Base-by-base conservation (phyloP, 1,140 invertebrate species). In the Pachypeltis micranthus region DNA sequence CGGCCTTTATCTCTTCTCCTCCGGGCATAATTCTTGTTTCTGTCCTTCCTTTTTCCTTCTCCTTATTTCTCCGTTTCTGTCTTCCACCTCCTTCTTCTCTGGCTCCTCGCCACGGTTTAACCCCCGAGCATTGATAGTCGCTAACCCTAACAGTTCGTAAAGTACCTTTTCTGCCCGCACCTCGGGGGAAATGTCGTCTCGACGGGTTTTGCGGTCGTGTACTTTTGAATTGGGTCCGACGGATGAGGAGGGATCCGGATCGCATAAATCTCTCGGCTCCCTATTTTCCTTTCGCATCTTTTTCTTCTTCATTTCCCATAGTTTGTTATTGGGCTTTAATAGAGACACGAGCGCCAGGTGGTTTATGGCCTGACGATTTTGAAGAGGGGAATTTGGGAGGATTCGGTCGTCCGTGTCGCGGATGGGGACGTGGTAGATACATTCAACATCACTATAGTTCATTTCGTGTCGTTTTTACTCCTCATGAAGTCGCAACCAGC, bases 41-140 rank as follows among this genome's bases (percentile, higher is more conserved):
- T 61, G 31, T 61, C 60, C 51, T 44, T 47, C 28, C 39, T 44
- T 61, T 44, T 61, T 26, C 51, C 24, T 61, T 61, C 60, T 31
- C 34, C 44, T 44, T 61, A 34, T 61, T 44, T 61, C 60, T 61
- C 60, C 24, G 12, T 61, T 44, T 61, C 60, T 51, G 34, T 61
- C 44, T 23, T 26, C 23, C 39, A 24, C n/a, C 12, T 28, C 39
- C 31, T 24, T 23, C 29, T 60, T 31, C 39, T 31, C 29, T 29
- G 3, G 21, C 19, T 59, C 56, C 25, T 25, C 14, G n/a, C 24
- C 59, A n/a, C 25, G 34, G 27, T 39, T 31, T 60, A 10, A 31
- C 7, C 19, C 24, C 24, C 58, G 21, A 27, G 12, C 51, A 4
- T 16, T 10, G 27, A 2, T 31, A 29, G 59, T 31, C 56, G 24